phyloP scores from a whole-genome alignment of 2,113 vertebrate species.

The Nothobranchius furzeri region DNA sequence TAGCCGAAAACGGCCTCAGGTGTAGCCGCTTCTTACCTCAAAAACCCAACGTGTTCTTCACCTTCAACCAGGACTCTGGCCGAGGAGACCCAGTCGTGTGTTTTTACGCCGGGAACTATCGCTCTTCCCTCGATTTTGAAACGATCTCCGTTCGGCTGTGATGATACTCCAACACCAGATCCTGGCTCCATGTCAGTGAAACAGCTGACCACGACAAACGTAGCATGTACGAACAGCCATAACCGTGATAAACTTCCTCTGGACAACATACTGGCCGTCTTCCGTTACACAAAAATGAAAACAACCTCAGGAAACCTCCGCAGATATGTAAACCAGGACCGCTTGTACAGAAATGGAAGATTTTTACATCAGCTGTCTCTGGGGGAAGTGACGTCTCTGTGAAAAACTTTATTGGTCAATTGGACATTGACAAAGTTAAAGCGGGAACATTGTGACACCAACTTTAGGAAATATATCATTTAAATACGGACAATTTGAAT shows the following conservation, averaged over 20 bases:
- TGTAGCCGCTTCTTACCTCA: conserved; percentile 79
- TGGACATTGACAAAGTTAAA: background rate
- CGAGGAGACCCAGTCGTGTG: conserved; percentile 91
- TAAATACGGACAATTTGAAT: too few relatives aligned
- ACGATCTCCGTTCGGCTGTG: conserved; percentile 79
- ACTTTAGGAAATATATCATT: too few relatives aligned
- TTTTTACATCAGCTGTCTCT: conserved; percentile 45
- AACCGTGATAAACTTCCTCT: background rate
- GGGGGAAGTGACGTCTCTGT: conserved; percentile 39
- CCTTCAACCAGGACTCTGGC: conserved; percentile 91
- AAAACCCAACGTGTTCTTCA: conserved; percentile 91
- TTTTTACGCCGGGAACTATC: conserved; percentile 88
- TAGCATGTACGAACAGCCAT: conserved; percentile 55
- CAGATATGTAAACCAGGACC: conserved; percentile 4
- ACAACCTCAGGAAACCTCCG: background rate
- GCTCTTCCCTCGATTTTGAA: conserved; percentile 95
- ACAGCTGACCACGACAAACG: conserved; percentile 50
- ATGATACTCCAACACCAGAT: conserved; percentile 66
- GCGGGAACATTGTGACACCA: too few relatives aligned
- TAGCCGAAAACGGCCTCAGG: background rate
- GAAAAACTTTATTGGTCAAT: conserved; percentile 56
- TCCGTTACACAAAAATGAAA: background rate
- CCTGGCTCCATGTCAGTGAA: conserved; percentile 73
- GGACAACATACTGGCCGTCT: conserved; percentile 8
- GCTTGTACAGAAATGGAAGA: background rate